A percentile compares a stretch with the other conserved stretches of the same genome.
These are phyloP conservation scores for Bilobella aurantiaca DNA, from an alignment of 1,140 invertebrate species.

Conservation along the genomic window DNA sequence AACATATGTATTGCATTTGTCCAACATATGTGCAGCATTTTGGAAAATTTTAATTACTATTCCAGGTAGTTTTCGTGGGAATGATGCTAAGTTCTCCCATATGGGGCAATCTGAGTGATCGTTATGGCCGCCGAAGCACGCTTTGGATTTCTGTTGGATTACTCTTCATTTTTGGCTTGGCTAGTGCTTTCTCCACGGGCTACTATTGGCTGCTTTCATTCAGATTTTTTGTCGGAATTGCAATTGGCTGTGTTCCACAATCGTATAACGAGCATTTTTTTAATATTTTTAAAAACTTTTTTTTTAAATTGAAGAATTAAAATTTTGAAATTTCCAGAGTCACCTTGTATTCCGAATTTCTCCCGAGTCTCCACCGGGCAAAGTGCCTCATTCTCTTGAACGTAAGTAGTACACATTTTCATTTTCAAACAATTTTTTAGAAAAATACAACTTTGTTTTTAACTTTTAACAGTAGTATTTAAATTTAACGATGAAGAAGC, in stretches of 20 bases:
- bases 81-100: constrained; percentile 95
- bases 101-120: constrained; percentile 90
- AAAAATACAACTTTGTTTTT: too few species aligned
- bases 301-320: too few species aligned
- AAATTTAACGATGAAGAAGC: too few species aligned
- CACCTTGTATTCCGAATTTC: constrained; percentile 88
- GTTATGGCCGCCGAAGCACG: constrained; percentile 82
- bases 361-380: constrained; percentile 81
- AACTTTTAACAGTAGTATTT: too few species aligned
- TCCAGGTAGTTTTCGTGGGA: constrained; percentile 86
- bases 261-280: constrained; percentile 64
- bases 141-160: constrained; percentile 75
- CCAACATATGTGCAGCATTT: background rate
- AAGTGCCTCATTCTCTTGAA: constrained; percentile 90
- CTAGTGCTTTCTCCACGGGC: constrained; percentile 81
- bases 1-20: too few species aligned
- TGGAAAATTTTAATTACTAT: too few species aligned
- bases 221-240: constrained; percentile 84
- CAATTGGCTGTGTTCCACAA: constrained; percentile 90
- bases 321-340: constrained; percentile 56
- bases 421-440: too few species aligned
- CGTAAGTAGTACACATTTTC: constrained; percentile 49
- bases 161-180: constrained; percentile 79
- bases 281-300: too few species aligned
- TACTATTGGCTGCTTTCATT: constrained; percentile 83